phyloP scores from a whole-genome alignment of 2,113 vertebrate genomes.

The Chroicocephalus ridibundus region DNA sequence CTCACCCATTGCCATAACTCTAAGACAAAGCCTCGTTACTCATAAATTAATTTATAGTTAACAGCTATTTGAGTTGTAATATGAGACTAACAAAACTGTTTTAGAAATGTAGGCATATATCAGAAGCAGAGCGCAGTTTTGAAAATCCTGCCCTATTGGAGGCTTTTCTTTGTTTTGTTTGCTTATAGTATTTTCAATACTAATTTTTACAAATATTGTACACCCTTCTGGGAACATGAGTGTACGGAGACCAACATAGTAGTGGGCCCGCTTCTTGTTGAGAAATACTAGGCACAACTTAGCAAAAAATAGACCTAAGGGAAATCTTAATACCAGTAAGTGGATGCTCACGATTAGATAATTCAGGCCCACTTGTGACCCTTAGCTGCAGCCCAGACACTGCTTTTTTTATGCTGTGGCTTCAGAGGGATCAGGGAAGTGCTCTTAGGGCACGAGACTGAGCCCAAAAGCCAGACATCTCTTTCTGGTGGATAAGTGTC shows the following conservation, averaged over 20 bases:
- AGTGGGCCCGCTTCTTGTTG: background rate
- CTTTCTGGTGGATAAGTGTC: background rate
- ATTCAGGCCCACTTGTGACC: background rate
- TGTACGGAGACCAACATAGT: background rate
- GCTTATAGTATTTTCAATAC: background rate
- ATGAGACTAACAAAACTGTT: background rate
- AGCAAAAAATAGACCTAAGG: background rate
- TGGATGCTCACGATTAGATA: background rate
- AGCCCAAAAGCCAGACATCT: background rate
- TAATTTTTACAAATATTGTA: background rate
- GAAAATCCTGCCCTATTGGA: background rate
- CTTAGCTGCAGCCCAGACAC: background rate
- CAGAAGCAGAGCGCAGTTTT: background rate
- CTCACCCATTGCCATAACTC: background rate
- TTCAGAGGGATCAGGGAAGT: background rate
- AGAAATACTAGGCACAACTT: background rate
- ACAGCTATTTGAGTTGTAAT: background rate
- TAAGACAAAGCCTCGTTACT: background rate
- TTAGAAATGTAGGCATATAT: background rate
- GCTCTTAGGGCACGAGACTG: background rate
- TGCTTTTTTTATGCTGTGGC: background rate
- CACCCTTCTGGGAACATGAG: background rate
- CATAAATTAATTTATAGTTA: background rate
- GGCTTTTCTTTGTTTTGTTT: background rate
- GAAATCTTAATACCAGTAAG: background rate